These are phyloP conservation scores for Notocelia uddmanniana DNA, from an alignment of 2,888 invertebrate genomes.

Conservation along the genomic window DNA sequence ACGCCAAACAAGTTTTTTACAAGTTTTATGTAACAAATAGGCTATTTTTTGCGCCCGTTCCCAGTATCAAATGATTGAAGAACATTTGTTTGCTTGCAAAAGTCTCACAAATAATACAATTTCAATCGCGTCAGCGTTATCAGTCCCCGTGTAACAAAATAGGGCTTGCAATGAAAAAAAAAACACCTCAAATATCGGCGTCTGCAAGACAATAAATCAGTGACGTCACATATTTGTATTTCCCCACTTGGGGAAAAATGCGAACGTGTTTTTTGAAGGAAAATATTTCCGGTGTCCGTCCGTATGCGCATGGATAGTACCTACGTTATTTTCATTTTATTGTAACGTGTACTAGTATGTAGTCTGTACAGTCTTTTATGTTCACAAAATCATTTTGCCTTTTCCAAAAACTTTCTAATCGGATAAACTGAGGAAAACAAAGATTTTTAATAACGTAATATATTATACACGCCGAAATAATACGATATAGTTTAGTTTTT, in stretches of 20 bases:
- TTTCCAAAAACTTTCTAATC: neutral
- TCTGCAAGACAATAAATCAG: conserved; percentile 24
- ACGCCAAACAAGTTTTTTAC: too few relatives aligned
- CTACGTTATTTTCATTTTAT: neutral
- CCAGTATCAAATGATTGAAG: too few relatives aligned
- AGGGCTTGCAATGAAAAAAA: neutral
- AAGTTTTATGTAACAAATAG: too few relatives aligned
- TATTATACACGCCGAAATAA: too few relatives aligned
- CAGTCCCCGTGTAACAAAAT: neutral
- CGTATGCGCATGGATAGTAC: neutral
- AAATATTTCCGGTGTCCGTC: neutral
- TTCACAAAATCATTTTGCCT: neutral
- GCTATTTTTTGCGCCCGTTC: too few relatives aligned
- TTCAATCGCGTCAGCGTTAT: neutral
- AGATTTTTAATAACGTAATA: too few relatives aligned
- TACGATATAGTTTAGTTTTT: too few relatives aligned
- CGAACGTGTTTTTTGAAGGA: neutral
- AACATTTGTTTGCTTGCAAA: too few relatives aligned
- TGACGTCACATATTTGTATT: conserved; percentile 10
- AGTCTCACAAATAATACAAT: neutral
- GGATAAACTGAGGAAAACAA: neutral
- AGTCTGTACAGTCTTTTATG: neutral
- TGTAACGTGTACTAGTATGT: too few relatives aligned
- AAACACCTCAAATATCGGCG: conserved; percentile 6
- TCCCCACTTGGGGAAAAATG: conserved; percentile 4